Percentiles rank a stretch among this genome's conserved stretches.
These are phyloP conservation scores for Beaufortia kweichowensis DNA, from an alignment of 2,113 vertebrate genomes.

Conservation along the genomic window DNA sequence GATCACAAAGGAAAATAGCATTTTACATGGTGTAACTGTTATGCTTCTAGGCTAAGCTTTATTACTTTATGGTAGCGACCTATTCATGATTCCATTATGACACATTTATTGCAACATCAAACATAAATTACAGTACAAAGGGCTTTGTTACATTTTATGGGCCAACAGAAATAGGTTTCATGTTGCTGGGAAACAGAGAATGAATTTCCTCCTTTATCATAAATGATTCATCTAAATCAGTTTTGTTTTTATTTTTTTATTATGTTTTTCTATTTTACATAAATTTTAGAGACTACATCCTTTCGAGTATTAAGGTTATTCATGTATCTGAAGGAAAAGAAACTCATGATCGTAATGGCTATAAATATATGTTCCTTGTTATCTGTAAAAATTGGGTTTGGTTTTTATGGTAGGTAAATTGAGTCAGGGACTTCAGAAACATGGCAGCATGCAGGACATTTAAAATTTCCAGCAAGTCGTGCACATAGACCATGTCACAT, in stretches of 20 bases:
- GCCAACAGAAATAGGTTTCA: background rate
- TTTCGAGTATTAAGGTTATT: background rate
- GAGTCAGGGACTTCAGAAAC: constrained; percentile 18
- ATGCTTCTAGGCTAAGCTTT: no score
- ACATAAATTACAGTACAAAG: background rate
- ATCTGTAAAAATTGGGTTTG: background rate
- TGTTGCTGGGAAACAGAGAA: background rate
- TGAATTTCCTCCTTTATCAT: background rate
- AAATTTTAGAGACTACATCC: background rate
- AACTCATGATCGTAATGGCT: background rate
- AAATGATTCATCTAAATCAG: background rate
- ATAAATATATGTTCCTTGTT: background rate
- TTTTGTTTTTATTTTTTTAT: background rate
- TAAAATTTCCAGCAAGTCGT: background rate
- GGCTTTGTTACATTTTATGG: background rate
- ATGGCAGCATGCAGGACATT: constrained; percentile 21
- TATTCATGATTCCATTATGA: no score
- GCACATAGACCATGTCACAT: no score
- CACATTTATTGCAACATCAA: no score
- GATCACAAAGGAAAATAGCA: no score
- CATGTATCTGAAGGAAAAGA: background rate
- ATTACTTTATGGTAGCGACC: no score
- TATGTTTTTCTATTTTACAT: background rate
- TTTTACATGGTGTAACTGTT: no score
- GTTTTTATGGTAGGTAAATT: background rate